A percentile compares a stretch with the other conserved stretches of the same genome.
Conservation (phyloP, 2,797 vertebrate genomes). For the Trematomus bernacchii region DNA sequence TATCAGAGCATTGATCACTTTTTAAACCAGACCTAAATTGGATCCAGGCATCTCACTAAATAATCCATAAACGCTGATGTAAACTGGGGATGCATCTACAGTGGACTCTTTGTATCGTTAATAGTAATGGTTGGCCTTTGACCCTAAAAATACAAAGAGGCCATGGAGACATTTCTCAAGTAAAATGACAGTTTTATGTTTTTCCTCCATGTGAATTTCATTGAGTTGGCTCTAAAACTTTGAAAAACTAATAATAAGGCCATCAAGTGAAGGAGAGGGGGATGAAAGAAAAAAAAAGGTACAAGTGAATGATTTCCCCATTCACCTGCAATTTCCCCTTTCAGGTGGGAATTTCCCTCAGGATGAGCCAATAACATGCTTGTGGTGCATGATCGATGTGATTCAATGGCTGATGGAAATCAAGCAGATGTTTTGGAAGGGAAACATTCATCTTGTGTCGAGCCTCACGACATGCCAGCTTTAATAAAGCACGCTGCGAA, state of each 20-base stretch:
- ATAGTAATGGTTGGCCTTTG: slow-evolving; percentile 16
- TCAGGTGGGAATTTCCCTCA: slow-evolving; percentile 79
- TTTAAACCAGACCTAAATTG: slow-evolving; percentile 60
- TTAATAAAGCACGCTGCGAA: slow-evolving; percentile 44
- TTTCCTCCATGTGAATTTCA: not conserved
- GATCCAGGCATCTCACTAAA: slow-evolving; percentile 49
- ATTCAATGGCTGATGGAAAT: slow-evolving; percentile 79
- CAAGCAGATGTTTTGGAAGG: slow-evolving; percentile 79
- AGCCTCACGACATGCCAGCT: slow-evolving; percentile 54
- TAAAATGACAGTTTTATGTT: not conserved
- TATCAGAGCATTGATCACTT: slow-evolving; percentile 65
- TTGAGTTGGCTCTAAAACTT: slow-evolving; percentile 39
- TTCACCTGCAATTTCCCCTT: slow-evolving; percentile 72
- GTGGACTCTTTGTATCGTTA: slow-evolving; percentile 7
- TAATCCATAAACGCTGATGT: slow-evolving; percentile 44
- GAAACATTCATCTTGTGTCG: slow-evolving; percentile 76
- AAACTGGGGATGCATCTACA: slow-evolving; percentile 12
- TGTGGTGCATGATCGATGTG: slow-evolving; percentile 76
- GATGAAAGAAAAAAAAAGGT: slow-evolving; percentile 19
- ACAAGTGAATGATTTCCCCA: slow-evolving; percentile 67
- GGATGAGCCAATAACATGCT: slow-evolving; percentile 75
- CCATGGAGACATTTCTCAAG: not conserved
- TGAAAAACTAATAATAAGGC: slow-evolving; percentile 41
- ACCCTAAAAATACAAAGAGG: not conserved
- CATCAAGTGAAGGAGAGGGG: slow-evolving; percentile 9